phyloP scores from a whole-genome alignment of 64 coral and sea anemone genomes.

The Anthopleura sola region DNA sequence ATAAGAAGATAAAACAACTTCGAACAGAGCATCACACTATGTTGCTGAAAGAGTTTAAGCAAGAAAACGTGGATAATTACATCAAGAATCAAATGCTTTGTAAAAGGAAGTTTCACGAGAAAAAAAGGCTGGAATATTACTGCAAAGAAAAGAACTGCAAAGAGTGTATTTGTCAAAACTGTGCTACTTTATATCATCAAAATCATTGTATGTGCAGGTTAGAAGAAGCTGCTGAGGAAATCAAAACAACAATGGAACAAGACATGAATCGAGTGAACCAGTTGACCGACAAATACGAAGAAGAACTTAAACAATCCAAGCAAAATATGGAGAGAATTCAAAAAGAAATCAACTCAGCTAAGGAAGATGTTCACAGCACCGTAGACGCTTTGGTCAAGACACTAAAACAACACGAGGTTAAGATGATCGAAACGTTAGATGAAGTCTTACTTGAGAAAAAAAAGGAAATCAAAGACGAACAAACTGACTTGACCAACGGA shows the following conservation, averaged over 20 bases:
- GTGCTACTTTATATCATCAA: constrained; percentile 1
- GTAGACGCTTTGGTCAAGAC: neutral
- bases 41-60: neutral
- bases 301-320: neutral
- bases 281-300: neutral
- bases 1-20: neutral
- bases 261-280: neutral
- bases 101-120: neutral
- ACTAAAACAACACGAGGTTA: neutral
- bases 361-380: neutral
- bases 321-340: neutral
- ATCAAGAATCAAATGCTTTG: constrained; percentile 21
- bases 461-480: neutral
- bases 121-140: neutral
- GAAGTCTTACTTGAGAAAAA: neutral
- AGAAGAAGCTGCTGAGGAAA: neutral
- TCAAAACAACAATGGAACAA: neutral
- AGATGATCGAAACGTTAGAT: neutral
- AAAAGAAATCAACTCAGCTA: neutral
- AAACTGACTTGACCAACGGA: neutral
- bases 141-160: neutral
- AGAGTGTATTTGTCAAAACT: constrained; percentile 12
- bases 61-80: constrained; percentile 8
- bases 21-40: neutral
- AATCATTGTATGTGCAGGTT: neutral